Conservation (phyloP, 2,113 vertebrate species). For the Pelodiscus sinensis region DNA sequence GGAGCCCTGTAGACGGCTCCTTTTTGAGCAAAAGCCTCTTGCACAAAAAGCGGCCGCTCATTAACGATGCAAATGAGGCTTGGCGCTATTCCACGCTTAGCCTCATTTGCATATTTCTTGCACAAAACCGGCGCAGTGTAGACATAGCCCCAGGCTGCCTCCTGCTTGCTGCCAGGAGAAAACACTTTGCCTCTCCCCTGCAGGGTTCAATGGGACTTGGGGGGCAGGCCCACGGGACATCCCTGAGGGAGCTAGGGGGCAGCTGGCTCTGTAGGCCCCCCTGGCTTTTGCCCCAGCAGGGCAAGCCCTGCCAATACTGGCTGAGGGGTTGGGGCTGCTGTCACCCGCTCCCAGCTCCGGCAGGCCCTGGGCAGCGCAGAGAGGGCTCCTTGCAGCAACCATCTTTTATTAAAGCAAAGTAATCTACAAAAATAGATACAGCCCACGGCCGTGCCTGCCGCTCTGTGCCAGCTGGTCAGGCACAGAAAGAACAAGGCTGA, state of each 20-base stretch:
- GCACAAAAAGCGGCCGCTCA: too few relatives aligned
- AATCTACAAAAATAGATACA: conserved; percentile 74
- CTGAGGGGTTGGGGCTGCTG: too few relatives aligned
- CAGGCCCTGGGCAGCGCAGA: fast-evolving
- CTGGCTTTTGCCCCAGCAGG: neutral
- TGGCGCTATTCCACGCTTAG: too few relatives aligned
- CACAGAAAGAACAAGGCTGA: conserved; percentile 42
- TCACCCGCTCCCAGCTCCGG: fast-evolving
- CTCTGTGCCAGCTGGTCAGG: neutral
- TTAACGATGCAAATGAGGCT: too few relatives aligned
- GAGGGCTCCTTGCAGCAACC: conserved; percentile 59
- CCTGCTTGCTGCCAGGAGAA: too few relatives aligned
- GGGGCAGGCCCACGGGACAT: neutral
- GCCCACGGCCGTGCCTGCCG: neutral
- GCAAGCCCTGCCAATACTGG: too few relatives aligned
- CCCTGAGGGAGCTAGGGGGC: neutral
- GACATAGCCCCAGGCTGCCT: too few relatives aligned
- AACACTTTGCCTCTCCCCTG: neutral
- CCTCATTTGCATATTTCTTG: too few relatives aligned
- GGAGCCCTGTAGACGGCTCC: too few relatives aligned
- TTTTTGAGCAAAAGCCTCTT: too few relatives aligned
- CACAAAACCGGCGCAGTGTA: too few relatives aligned
- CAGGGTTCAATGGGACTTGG: too few relatives aligned
- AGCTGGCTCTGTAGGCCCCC: neutral
- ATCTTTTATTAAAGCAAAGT: conserved; percentile 75